Evolutionary conservation across 2,888 invertebrate genomes (phyloP).

Genomic region (Lumbricus terrestris): DNA sequence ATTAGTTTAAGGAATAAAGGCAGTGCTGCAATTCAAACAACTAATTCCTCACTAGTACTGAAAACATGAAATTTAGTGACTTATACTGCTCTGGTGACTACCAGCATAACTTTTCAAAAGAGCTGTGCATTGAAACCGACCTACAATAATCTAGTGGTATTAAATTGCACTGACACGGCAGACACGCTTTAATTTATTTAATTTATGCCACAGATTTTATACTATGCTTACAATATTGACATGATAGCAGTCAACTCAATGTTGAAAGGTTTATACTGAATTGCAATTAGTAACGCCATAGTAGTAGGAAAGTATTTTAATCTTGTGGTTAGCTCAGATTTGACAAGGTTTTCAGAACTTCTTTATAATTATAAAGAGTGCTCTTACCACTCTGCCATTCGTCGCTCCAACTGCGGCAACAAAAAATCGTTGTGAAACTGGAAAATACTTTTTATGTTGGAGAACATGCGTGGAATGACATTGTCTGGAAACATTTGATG

Average conservation of each 20-base stretch:
- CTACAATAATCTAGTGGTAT: too few species aligned
- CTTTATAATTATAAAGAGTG: not conserved
- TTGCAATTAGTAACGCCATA: too few species aligned
- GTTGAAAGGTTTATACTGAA: too few species aligned
- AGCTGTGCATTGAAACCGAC: too few species aligned
- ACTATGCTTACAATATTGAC: too few species aligned
- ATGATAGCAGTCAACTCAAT: too few species aligned
- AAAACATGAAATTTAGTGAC: too few species aligned
- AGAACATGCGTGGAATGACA: conserved; percentile 67
- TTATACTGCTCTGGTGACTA: not conserved
- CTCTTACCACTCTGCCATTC: conserved; percentile 65
- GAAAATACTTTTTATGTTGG: conserved; percentile 68
- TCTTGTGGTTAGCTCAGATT: not conserved
- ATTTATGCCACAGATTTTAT: too few species aligned
- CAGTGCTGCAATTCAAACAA: not conserved
- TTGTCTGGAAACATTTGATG: conserved; percentile 66
- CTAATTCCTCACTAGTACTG: not conserved
- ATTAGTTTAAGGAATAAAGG: not conserved
- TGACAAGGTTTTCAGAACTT: not conserved
- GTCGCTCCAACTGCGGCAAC: conserved; percentile 66
- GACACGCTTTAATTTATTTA: too few species aligned
- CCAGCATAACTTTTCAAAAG: too few species aligned
- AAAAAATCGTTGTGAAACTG: conserved; percentile 69
- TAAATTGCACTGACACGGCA: too few species aligned
- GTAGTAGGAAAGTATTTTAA: too few species aligned